Conservation (phyloP, 2,888 invertebrate genomes). For the Frankliniella intonsa region DNA sequence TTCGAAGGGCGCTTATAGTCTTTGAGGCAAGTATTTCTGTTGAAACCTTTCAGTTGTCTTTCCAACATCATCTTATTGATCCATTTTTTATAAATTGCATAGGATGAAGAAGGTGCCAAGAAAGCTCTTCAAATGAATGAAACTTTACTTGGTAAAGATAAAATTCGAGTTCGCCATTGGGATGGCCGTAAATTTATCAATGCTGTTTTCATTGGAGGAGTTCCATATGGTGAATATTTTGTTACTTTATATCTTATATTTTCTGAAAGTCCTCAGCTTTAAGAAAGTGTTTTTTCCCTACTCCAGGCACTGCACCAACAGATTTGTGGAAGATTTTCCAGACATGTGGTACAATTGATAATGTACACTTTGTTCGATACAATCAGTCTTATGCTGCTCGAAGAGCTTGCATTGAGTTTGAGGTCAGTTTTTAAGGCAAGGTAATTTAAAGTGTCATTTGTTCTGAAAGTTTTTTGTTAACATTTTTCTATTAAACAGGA, state of each 20-base stretch:
- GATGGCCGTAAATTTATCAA: conserved; percentile 6
- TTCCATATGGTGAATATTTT: not conserved
- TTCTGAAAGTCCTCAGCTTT: too few species aligned
- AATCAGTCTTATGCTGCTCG: conserved; percentile 16
- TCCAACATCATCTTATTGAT: not conserved
- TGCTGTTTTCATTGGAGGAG: conserved; percentile 4
- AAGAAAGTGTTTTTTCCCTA: not conserved
- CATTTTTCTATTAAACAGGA: not conserved
- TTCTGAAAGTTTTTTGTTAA: not conserved
- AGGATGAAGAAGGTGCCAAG: conserved; percentile 7
- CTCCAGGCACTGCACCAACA: not conserved
- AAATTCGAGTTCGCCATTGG: conserved; percentile 1
- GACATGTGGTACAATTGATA: not conserved
- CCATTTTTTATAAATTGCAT: not conserved
- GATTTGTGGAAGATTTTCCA: conserved; percentile 17
- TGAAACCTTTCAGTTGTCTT: not conserved
- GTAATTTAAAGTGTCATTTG: not conserved
- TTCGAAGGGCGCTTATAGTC: not conserved
- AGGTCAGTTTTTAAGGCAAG: not conserved
- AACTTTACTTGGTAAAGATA: not conserved
- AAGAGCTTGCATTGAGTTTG: conserved; percentile 5
- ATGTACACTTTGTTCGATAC: conserved; percentile 8
- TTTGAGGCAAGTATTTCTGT: not conserved
- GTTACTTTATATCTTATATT: too few species aligned
- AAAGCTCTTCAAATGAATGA: not conserved